Evolutionary conservation across 2,888 invertebrate genomes (phyloP).

Genomic region (Drosophila macrospina): DNA sequence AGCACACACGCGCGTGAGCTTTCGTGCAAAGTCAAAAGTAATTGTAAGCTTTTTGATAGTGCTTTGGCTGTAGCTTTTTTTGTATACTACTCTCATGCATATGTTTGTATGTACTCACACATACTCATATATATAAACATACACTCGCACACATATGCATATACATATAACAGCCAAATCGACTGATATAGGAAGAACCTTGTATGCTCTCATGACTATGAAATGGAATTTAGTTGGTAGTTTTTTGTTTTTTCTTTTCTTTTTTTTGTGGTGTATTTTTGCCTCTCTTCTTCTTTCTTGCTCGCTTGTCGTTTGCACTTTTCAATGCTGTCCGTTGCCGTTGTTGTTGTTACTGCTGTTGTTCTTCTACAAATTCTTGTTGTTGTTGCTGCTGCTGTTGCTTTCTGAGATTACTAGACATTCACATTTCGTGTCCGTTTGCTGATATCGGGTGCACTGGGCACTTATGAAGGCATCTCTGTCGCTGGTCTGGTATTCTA

Average conservation of each 20-base stretch:
- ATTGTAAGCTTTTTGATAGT: constrained; percentile 48
- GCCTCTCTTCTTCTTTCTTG: constrained; percentile 42
- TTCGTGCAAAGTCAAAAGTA: constrained; percentile 61
- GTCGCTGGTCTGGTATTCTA: constrained; percentile 16
- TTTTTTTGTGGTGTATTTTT: constrained; percentile 30
- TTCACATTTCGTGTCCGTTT: constrained; percentile 40
- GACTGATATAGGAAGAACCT: constrained; percentile 84
- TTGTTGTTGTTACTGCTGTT: no score
- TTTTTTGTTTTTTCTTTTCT: constrained; percentile 50
- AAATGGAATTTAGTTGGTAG: constrained; percentile 79
- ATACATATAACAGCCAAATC: constrained; percentile 43
- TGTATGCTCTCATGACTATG: constrained; percentile 81
- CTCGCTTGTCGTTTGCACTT: constrained; percentile 44
- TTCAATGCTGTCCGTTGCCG: constrained; percentile 52
- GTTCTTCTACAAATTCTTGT: no score
- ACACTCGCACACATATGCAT: not conserved
- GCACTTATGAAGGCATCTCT: constrained; percentile 22
- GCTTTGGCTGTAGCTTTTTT: constrained; percentile 40
- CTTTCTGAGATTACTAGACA: constrained; percentile 45
- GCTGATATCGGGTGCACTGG: constrained; percentile 37
- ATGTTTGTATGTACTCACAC: constrained; percentile 17
- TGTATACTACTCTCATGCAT: constrained; percentile 31
- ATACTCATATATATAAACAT: not conserved
- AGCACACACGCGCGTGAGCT: constrained; percentile 26
- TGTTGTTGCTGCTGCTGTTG: constrained; percentile 29